phyloP scores from a whole-genome alignment of 2,113 vertebrate genomes.

The Stomatorhinus ivindoensis region DNA sequence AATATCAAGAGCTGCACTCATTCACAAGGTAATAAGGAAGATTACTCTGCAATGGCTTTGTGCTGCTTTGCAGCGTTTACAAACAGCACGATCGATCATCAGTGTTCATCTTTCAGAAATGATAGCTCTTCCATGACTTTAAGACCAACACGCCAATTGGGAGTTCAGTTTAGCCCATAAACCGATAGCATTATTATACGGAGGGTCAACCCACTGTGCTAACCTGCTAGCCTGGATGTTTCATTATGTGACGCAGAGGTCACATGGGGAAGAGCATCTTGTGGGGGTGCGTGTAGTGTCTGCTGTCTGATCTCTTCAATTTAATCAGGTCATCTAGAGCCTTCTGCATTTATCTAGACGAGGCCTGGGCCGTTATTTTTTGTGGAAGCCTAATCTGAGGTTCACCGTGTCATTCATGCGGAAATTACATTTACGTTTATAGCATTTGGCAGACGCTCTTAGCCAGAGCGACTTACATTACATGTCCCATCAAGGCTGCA shows the following conservation, averaged over 20 bases:
- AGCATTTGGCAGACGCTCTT: too few species aligned
- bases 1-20: neutral
- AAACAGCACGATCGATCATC: neutral
- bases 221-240: neutral
- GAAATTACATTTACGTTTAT: too few species aligned
- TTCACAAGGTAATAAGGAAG: neutral
- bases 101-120: neutral
- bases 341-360: neutral
- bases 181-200: neutral
- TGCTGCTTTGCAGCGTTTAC: neutral
- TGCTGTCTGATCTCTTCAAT: neutral
- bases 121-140: neutral
- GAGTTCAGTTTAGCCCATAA: neutral
- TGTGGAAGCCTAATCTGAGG: neutral
- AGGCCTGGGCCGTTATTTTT: neutral
- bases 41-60: neutral
- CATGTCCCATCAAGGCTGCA: neutral
- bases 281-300: neutral
- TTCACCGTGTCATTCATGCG: neutral
- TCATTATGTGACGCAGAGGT: neutral
- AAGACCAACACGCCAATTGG: neutral
- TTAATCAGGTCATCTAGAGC: neutral
- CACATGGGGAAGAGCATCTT: neutral
- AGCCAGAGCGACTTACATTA: too few species aligned
- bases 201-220: neutral